Base-by-base conservation (phyloP, 2,888 invertebrate genomes). In the Carabus problematicus region DNA sequence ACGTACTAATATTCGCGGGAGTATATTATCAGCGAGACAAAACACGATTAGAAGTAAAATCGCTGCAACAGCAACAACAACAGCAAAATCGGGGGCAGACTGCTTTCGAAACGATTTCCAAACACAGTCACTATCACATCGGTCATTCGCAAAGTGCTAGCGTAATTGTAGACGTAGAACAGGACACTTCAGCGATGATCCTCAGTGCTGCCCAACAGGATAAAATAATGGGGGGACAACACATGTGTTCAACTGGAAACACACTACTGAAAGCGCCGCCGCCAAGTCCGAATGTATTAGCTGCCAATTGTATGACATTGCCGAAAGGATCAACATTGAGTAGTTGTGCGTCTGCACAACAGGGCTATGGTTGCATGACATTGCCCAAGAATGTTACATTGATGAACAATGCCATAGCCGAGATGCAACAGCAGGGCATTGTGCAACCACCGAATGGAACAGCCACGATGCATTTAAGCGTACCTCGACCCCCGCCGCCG, bases 91-190 rank as follows among this genome's bases (percentile, higher is more conserved):
- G 69, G 7, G 80, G 79, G 69, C 61, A 61, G 12, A 78, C 80
- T 12, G 80, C 80, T 61, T 92, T 92, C 76, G 92, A 92, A 77
- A 91, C 91, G 49, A 90, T 92, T 74, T 89, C 90, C 0, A 91
- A 92, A 76, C 92, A 93, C 77, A 90, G 91, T 16, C 92, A 93
- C 82, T 92, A 91, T 77, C 89, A 91, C 78, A 86, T 91, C 80
- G 90, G 90, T 43, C 90, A 90, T 70, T 88, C 91, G 40, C 90
- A 91, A 76, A 90, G 91, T 72, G 91, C 91, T 1, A 93, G 92
- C 79, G 89, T 93, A 66, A 92, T 93, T 54, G 93, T 93, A 0
- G 93, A 93, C 76, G 91, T 93, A 1, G 93, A 93, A 77, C 93
- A 92, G 81, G 92, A 87, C 75, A 83, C 83, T 0, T 84, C 85